A percentile compares a stretch with the other conserved stretches of the same genome.
phyloP scores from a whole-genome alignment of 2,888 invertebrate species.

The Barypeithes pellucidus region DNA sequence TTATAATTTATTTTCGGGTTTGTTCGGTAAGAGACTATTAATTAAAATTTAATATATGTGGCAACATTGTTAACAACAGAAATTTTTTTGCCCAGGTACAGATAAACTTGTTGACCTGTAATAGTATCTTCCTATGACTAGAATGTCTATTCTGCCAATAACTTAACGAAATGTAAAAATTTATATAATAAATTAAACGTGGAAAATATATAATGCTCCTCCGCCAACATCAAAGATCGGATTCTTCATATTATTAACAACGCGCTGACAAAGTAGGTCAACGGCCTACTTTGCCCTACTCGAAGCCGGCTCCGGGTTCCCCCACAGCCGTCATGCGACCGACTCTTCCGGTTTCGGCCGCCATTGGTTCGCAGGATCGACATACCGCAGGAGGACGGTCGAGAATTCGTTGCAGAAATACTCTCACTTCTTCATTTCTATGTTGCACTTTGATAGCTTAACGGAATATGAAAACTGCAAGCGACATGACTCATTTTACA shows the following conservation, averaged over 20 bases:
- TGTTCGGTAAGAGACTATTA: no score
- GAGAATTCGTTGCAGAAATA: constrained; percentile 45
- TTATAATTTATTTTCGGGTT: no score
- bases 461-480: constrained; percentile 50
- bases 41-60: no score
- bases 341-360: constrained; percentile 50
- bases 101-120: no score
- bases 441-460: constrained; percentile 38
- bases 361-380: constrained; percentile 33
- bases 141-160: no score
- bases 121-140: no score
- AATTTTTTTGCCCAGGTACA: no score
- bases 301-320: constrained; percentile 50
- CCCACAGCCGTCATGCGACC: constrained; percentile 39
- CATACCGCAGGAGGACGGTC: constrained; percentile 42
- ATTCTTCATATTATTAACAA: constrained; percentile 28
- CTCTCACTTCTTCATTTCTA: constrained; percentile 49
- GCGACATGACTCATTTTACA: constrained; percentile 34
- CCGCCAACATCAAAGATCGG: constrained; percentile 31
- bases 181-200: no score
- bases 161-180: no score
- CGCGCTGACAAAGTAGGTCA: constrained; percentile 37
- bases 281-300: constrained; percentile 49
- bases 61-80: no score
- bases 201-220: background rate